Conservation (phyloP, 2,113 vertebrate genomes). For the Lepidiolamprologus cunningtoni region DNA sequence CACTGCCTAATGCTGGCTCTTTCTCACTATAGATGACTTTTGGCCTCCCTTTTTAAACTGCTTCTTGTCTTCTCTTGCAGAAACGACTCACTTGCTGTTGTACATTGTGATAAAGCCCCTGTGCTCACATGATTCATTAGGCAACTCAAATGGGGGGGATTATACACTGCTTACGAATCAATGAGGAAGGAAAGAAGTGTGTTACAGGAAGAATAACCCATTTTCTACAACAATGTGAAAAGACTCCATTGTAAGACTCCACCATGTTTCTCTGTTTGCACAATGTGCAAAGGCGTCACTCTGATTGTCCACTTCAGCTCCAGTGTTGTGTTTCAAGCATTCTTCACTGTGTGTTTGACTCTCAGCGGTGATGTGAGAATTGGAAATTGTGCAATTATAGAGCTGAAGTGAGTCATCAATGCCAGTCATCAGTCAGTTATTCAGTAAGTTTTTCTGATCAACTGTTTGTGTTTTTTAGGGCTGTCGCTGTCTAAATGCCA, state of each 20-base stretch:
- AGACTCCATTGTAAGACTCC: background rate
- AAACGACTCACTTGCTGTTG: background rate
- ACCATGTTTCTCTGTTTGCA: background rate
- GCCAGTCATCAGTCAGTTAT: background rate
- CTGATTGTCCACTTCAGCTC: background rate
- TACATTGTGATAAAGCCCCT: background rate
- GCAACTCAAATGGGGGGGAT: background rate
- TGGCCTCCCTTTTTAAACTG: background rate
- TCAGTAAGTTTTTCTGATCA: background rate
- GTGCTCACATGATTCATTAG: slow-evolving; percentile 2
- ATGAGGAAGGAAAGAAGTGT: background rate
- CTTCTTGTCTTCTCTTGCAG: background rate
- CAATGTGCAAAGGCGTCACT: background rate
- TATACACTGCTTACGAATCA: background rate
- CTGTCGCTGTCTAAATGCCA: background rate
- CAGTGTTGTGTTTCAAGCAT: background rate
- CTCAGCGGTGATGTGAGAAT: background rate
- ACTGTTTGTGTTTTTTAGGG: background rate
- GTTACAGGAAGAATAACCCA: background rate
- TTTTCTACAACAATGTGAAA: background rate
- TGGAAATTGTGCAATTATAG: background rate
- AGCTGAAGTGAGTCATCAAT: background rate
- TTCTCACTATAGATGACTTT: background rate
- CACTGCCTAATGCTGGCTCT: background rate
- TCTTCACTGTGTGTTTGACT: background rate